Conservation (phyloP, 1,140 invertebrate genomes). For the Trinorchestia longiramus region DNA sequence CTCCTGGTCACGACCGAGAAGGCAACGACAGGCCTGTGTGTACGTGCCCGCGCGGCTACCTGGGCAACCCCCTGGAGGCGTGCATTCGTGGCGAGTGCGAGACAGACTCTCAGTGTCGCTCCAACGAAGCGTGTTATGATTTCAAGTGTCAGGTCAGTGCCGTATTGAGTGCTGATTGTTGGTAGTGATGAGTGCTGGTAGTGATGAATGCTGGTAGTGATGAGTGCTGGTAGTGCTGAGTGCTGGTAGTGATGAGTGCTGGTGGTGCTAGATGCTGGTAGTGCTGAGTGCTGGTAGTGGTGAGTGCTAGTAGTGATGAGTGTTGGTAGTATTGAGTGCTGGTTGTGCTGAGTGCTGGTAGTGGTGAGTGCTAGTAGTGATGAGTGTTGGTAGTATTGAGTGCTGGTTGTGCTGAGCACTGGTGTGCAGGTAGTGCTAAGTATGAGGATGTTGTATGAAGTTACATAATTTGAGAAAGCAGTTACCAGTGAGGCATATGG, state of each 20-base stretch:
- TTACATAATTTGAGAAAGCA: too few species aligned
- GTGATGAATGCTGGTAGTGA: too few species aligned
- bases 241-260: not conserved
- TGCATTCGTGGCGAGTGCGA: conserved; percentile 67
- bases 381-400: too few species aligned
- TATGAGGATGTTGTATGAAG: too few species aligned
- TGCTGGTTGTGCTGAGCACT: not conserved
- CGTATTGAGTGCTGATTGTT: not conserved
- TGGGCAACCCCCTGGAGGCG: conserved; percentile 81
- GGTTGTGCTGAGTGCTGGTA: not conserved
- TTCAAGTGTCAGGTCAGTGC: conserved; percentile 74
- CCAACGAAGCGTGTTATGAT: conserved; percentile 81
- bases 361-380: too few species aligned
- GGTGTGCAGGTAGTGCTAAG: not conserved
- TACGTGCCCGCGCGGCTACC: conserved; percentile 79
- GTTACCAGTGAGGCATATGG: too few species aligned
- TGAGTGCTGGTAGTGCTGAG: not conserved
- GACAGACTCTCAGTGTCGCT: conserved; percentile 75
- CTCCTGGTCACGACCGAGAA: conserved; percentile 83
- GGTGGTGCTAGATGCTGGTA: too few species aligned
- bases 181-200: not conserved
- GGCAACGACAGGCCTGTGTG: conserved; percentile 85
- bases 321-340: too few species aligned
- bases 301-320: too few species aligned
- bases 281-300: too few species aligned